Evolutionary conservation across 2,113 vertebrate genomes (phyloP).

Genomic region (Puma concolor): DNA sequence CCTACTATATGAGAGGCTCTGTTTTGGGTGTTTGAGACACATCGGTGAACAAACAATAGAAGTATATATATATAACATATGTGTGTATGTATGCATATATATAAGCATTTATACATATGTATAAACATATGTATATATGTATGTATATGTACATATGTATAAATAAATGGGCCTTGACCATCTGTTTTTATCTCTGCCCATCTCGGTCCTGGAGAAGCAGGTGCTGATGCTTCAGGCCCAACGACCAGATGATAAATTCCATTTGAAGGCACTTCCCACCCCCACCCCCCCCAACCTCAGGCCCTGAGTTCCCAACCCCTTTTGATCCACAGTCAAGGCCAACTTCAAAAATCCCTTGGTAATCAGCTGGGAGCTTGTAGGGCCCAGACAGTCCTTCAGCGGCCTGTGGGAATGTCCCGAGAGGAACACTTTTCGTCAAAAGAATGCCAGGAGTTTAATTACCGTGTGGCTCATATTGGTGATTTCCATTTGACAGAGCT

Average conservation of each 20-base stretch:
- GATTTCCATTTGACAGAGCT: conserved; percentile 86
- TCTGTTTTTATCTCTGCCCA: not conserved
- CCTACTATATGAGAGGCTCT: not conserved
- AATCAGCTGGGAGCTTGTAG: conserved; percentile 67
- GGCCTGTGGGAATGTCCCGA: conserved; percentile 83
- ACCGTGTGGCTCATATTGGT: conserved; percentile 82
- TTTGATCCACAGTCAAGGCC: conserved; percentile 79
- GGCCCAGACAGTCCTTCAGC: conserved; percentile 75
- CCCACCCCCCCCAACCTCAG: rapidly evolving
- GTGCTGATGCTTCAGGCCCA: not conserved
- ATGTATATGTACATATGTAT: not conserved
- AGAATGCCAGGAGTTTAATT: conserved; percentile 93
- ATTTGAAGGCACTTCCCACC: conserved; percentile 46
- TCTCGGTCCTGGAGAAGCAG: not conserved
- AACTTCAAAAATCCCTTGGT: conserved; percentile 83
- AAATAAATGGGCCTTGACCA: not conserved
- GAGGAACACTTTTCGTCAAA: conserved; percentile 79
- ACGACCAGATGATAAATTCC: not conserved
- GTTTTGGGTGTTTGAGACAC: not conserved
- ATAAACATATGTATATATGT: no score
- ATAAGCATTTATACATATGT: no score
- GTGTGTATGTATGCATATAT: no score
- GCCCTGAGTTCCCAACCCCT: not conserved
- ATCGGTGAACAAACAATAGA: not conserved
- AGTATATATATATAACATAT: not conserved